A percentile compares a stretch with the other conserved stretches of the same genome.
Evolutionary conservation across 2,797 vertebrate genomes (phyloP).

Genomic region (Knipowitschia caucasica): DNA sequence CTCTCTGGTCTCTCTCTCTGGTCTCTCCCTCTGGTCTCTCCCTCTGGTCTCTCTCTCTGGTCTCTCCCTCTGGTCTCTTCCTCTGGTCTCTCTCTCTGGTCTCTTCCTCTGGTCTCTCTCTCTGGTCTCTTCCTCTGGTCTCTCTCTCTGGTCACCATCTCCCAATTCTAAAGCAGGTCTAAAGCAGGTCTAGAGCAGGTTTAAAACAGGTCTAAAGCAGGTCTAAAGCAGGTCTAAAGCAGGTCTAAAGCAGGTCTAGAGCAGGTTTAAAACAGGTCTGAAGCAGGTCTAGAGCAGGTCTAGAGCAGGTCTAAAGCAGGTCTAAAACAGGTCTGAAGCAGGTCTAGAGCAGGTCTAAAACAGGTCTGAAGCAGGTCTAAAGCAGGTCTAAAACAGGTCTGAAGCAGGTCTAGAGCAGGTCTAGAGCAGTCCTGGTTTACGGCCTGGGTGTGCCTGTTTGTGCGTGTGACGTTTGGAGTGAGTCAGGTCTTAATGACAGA

Average conservation of each 20-base stretch:
- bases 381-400: background rate
- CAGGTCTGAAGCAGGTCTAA: background rate
- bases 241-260: background rate
- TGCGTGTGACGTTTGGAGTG: constrained; percentile 46
- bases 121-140: too few species aligned
- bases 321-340: background rate
- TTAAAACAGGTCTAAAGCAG: background rate
- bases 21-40: too few species aligned
- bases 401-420: background rate
- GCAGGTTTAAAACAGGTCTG: background rate
- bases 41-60: too few species aligned
- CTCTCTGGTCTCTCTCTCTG: too few species aligned
- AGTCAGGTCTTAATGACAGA: constrained; percentile 64
- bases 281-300: background rate
- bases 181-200: too few species aligned
- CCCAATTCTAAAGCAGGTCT: background rate
- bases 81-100: too few species aligned
- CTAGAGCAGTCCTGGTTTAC: background rate
- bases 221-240: background rate
- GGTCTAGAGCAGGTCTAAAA: background rate
- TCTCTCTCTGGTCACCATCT: too few species aligned
- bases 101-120: too few species aligned
- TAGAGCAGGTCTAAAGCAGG: background rate
- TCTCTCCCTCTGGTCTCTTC: too few species aligned
- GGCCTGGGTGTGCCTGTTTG: constrained; percentile 17